Base-by-base conservation (phyloP, 2,888 invertebrate species). In the Megastigmus dorsalis region DNA sequence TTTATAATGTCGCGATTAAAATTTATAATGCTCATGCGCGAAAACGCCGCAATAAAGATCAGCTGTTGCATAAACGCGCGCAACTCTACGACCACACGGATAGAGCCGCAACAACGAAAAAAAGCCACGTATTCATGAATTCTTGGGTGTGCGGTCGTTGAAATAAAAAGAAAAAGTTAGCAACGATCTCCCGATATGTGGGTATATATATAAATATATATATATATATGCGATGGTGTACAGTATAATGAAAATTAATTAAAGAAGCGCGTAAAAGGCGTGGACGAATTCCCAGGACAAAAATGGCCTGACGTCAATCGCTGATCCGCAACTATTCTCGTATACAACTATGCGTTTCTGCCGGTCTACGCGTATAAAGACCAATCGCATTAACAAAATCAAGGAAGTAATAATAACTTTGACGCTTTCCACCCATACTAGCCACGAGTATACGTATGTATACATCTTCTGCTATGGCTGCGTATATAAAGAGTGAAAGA, bases 381-480 rank as follows among this genome's bases (percentile, higher is more conserved):
- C 23, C 68, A 59, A 76, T 76, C 69, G n/a, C n/a, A 60, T 74
- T 76, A 76, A 70, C 50, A 57, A 73, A 73, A 76, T 74, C 66
- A 66, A 74, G 76, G 76, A 76, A 76, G 73, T 76, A 66, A 68
- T 76, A 76, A 74, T 76, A 73, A 63, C 60, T 73, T 73, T 74
- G 76, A 74, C 73, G 69, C 50, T 45, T 38, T 43, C 28, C n/a
- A 33, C 52, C 54, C 52, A n/a, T n/a, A n/a, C n/a, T n/a, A n/a
- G 1, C 1, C 15, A 20, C 41, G 65, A 15, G 36, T 33, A 4
- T 36, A 13, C 30, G 23, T 57, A 57, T n/a, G 20, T 18, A 38
- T 26, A 59, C 33, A 20, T 41, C 6, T 41, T 15, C 20, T 18
- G 2, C 36, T 43, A 15, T 36, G 15, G 4, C 10, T 33, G 30